Evolutionary conservation across 2,113 vertebrate genomes (phyloP).

Genomic region (Otus sunia): DNA sequence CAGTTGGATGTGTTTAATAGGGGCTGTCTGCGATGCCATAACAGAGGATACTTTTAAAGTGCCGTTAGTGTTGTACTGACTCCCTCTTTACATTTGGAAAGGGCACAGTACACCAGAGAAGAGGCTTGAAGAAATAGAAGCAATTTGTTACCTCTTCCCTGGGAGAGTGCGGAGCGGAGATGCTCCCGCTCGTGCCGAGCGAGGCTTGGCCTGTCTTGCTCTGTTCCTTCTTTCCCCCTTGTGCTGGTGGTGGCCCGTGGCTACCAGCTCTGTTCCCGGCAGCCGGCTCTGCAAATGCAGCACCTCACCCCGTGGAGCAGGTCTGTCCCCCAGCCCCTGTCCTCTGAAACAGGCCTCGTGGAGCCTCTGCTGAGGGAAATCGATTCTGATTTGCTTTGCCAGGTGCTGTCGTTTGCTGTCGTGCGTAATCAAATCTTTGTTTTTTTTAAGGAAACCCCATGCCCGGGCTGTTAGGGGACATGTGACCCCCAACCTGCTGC

Average conservation of each 20-base stretch:
- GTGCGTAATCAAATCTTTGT: not conserved
- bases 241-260: not conserved
- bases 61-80: conserved; percentile 10
- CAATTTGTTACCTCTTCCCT: conserved; percentile 33
- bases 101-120: conserved; percentile 31
- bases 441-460: not conserved
- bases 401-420: rapidly evolving
- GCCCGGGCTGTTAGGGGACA: not conserved
- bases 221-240: not conserved
- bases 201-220: rapidly evolving
- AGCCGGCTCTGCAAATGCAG: not conserved
- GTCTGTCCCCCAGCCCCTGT: too few relatives aligned
- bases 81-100: conserved; percentile 24
- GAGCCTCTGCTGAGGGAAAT: not conserved
- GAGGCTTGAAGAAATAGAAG: conserved; percentile 31
- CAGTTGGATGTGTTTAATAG: conserved; percentile 1
- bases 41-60: conserved; percentile 46
- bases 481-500: not conserved
- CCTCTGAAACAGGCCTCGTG: not conserved
- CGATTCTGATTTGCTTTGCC: rapidly evolving
- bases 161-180: not conserved
- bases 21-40: conserved; percentile 27
- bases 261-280: not conserved
- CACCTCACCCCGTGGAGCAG: not conserved
- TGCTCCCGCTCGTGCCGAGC: not conserved